These are phyloP conservation scores for Pollenia labialis DNA, from an alignment of 2,888 invertebrate species.

Conservation along the genomic window DNA sequence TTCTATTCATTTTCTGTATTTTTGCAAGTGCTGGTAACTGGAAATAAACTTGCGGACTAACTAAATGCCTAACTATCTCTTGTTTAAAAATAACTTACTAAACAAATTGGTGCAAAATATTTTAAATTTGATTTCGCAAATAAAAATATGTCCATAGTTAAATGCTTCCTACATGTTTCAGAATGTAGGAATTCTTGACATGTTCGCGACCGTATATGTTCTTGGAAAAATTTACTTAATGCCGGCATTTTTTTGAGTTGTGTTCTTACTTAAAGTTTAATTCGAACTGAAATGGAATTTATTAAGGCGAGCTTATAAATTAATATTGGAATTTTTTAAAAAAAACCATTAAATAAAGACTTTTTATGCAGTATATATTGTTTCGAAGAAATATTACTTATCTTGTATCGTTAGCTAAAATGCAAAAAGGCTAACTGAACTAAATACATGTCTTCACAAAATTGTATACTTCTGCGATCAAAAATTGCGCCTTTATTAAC, in stretches of 20 bases:
- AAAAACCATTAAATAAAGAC: no score
- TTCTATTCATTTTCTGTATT: slow-evolving; percentile 65
- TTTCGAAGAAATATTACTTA: neutral
- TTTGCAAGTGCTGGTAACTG: slow-evolving; percentile 76
- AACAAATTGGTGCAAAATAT: slow-evolving; percentile 77
- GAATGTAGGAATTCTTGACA: slow-evolving; percentile 78
- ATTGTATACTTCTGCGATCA: no score
- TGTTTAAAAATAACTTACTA: slow-evolving; percentile 73
- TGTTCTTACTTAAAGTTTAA: slow-evolving; percentile 11
- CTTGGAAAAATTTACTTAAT: slow-evolving; percentile 77
- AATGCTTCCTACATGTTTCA: slow-evolving; percentile 74
- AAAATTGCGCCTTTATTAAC: no score
- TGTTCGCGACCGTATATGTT: slow-evolving; percentile 64
- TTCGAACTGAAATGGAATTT: slow-evolving; percentile 22
- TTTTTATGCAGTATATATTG: neutral
- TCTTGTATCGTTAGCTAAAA: no score
- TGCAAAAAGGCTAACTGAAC: no score
- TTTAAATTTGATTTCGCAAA: slow-evolving; percentile 75
- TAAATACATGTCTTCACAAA: no score
- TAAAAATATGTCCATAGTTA: slow-evolving; percentile 65
- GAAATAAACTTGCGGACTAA: slow-evolving; percentile 9
- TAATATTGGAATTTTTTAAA: no score
- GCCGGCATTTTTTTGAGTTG: slow-evolving; percentile 75
- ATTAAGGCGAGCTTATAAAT: slow-evolving; percentile 6
- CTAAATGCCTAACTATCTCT: neutral